These are phyloP conservation scores for Leucophenga maculata DNA, from an alignment of 2,888 invertebrate genomes.

Conservation along the genomic window DNA sequence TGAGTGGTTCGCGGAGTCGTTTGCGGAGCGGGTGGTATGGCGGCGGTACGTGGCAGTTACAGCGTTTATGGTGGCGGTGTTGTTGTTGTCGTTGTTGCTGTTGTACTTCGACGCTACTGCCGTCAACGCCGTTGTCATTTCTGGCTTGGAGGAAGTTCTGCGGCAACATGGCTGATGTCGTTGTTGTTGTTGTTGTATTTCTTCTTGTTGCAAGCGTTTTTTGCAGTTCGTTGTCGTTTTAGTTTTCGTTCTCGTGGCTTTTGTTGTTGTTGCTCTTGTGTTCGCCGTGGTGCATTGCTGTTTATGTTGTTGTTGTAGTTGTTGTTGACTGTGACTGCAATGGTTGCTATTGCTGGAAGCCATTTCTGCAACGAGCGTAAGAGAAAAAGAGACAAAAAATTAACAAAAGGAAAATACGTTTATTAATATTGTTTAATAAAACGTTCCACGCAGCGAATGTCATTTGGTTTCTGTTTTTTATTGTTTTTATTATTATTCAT, in stretches of 20 bases:
- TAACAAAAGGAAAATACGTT: constrained; percentile 18
- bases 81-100: constrained; percentile 4
- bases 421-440: neutral
- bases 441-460: too few species aligned
- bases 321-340: constrained; percentile 50
- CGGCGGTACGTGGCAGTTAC: constrained; percentile 4
- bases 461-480: too few species aligned
- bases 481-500: too few species aligned
- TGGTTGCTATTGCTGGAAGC: constrained; percentile 65
- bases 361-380: constrained; percentile 70
- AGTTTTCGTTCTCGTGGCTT: neutral
- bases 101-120: neutral
- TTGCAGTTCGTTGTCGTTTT: neutral
- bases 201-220: too few species aligned
- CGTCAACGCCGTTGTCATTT: neutral
- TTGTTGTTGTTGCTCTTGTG: constrained; percentile 5
- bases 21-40: constrained; percentile 15
- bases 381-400: constrained; percentile 33
- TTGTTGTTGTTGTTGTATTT: too few species aligned
- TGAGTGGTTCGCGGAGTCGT: constrained; percentile 3
- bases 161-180: too few species aligned
- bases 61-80: neutral
- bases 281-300: constrained; percentile 16
- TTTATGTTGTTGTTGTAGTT: constrained; percentile 21
- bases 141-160: neutral